Conservation (phyloP, 2,113 vertebrate species). For the Callaeas wilsoni region DNA sequence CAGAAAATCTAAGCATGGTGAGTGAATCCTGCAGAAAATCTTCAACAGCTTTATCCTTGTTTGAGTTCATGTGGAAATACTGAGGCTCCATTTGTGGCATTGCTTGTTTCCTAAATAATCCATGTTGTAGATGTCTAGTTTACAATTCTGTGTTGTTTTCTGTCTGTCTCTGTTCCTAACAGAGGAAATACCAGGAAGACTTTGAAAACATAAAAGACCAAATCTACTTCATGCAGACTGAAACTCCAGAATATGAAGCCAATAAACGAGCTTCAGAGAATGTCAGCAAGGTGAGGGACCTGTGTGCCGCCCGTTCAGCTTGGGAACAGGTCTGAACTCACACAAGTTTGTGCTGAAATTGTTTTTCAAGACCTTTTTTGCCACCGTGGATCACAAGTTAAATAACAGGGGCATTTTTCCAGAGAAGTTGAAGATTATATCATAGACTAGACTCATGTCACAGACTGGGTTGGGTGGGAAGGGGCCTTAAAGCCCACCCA, state of each 20-base stretch:
- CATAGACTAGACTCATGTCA: too few species aligned
- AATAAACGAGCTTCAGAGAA: constrained; percentile 82
- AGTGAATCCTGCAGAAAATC: constrained; percentile 50
- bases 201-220: constrained; percentile 90
- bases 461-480: not conserved
- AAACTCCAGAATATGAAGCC: constrained; percentile 87
- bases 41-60: not conserved
- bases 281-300: constrained; percentile 79
- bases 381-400: not conserved
- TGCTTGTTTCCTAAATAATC: not conserved
- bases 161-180: not conserved
- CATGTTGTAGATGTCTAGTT: not conserved
- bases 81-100: not conserved
- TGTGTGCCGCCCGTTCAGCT: not conserved
- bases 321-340: not conserved
- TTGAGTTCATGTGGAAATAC: not conserved
- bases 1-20: constrained; percentile 89
- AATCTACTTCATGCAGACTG: constrained; percentile 97
- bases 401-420: not conserved
- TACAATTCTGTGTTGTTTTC: not conserved
- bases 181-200: constrained; percentile 91
- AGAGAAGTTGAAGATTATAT: not conserved
- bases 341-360: not conserved
- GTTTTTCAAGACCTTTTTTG: not conserved
- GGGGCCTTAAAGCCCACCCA: not conserved